phyloP scores from a whole-genome alignment of 1,140 invertebrate species.

The Ylistrum balloti region DNA sequence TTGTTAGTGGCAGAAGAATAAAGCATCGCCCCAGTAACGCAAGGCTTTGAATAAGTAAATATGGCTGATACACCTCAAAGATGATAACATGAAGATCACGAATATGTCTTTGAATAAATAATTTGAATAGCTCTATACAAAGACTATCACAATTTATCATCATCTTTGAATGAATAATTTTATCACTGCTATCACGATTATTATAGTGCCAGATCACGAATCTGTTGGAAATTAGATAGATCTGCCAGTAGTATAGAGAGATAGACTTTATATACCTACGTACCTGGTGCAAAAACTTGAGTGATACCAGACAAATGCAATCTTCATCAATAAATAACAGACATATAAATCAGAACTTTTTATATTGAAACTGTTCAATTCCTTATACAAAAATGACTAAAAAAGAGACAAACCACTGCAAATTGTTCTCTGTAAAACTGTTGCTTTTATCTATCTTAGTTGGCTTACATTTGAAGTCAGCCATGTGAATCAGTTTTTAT shows the following conservation, averaged over 20 bases:
- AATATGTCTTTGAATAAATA: slow-evolving; percentile 40
- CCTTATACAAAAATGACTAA: no score
- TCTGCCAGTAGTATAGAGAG: no score
- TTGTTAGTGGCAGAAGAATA: no score
- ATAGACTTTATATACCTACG: no score
- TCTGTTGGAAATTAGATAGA: not conserved
- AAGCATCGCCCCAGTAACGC: not conserved
- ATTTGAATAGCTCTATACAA: not conserved
- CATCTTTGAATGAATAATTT: slow-evolving; percentile 30
- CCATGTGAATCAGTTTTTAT: no score
- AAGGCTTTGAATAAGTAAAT: slow-evolving; percentile 11
- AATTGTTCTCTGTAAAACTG: no score
- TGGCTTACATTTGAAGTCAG: no score
- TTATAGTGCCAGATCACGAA: not conserved
- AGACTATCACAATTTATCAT: not conserved
- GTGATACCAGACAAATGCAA: not conserved
- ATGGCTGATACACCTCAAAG: not conserved
- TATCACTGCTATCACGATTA: not conserved
- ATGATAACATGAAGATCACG: not conserved
- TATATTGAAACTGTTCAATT: no score
- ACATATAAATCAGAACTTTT: not conserved
- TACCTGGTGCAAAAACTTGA: not conserved
- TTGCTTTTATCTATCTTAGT: no score
- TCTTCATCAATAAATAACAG: not conserved
- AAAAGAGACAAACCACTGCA: no score